Evolutionary conservation across 2,797 vertebrate genomes (phyloP).

Genomic region (Coilia nasus): DNA sequence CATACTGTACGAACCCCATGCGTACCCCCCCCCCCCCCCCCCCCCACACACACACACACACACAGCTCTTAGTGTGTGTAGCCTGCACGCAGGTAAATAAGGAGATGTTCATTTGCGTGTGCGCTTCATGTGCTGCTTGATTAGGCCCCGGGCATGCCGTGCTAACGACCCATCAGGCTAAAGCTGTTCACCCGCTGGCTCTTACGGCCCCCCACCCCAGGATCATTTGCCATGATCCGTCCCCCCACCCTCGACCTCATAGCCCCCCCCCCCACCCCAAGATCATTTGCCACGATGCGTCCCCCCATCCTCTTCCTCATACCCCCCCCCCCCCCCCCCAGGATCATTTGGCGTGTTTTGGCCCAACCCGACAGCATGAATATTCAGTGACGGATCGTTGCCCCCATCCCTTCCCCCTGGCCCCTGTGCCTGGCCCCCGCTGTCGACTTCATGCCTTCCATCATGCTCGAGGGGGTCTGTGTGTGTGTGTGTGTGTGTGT

Average conservation of each 20-base stretch:
- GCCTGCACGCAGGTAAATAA: background rate
- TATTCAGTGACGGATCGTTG: background rate
- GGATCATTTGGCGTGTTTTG: conserved; percentile 33
- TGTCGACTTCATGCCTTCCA: conserved; percentile 4
- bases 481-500: too few relatives aligned
- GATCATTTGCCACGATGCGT: conserved; percentile 20
- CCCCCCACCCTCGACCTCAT: too few relatives aligned
- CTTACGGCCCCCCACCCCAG: too few relatives aligned
- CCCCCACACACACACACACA: background rate
- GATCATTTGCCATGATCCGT: background rate
- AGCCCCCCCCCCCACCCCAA: conserved; percentile 1
- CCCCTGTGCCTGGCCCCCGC: conserved; percentile 4
- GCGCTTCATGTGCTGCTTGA: background rate
- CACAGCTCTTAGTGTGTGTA: background rate
- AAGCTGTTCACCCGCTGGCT: fast-evolving
- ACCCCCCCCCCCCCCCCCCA: background rate
- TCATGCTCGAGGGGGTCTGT: conserved; percentile 27
- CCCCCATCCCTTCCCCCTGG: conserved; percentile 4
- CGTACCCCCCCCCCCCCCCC: background rate
- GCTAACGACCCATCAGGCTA: conserved; percentile 25
- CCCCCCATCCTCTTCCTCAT: too few relatives aligned
- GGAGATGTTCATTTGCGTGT: background rate
- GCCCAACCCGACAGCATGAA: conserved; percentile 25
- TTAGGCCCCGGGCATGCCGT: background rate
- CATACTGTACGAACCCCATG: background rate